Percentiles rank a stretch among this genome's conserved stretches.
Conservation (phyloP, 2,797 vertebrate species). For the Rhinatrema bivittatum region DNA sequence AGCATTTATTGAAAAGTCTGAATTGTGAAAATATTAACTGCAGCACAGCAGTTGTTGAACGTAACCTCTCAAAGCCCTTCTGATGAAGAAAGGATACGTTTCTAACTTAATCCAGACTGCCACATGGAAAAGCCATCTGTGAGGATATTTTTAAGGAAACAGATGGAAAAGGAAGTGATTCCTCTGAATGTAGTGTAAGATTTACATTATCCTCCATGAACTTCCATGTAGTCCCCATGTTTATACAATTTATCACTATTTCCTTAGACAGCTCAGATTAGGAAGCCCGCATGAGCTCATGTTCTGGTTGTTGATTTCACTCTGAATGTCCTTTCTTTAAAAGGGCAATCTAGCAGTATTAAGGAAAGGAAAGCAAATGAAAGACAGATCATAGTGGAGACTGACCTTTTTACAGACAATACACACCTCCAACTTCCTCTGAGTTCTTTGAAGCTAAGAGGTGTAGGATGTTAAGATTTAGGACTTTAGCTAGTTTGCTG, state of each 20-base stretch:
- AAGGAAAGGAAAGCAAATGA: conserved; percentile 20
- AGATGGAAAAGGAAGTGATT: conserved; percentile 64
- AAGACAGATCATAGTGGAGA: conserved; percentile 4
- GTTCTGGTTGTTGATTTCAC: conserved; percentile 37
- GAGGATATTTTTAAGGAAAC: conserved; percentile 60
- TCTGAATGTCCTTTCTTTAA: conserved; percentile 36
- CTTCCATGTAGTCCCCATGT: conserved; percentile 56
- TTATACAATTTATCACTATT: conserved; percentile 63
- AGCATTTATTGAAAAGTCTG: conserved; percentile 1
- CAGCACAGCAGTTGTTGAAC: conserved; percentile 11
- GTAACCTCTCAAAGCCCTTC: conserved; percentile 18
- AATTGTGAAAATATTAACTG: conserved; percentile 8
- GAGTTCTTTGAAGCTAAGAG: no score
- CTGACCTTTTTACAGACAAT: no score
- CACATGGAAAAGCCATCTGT: conserved; percentile 62
- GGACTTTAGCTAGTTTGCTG: no score
- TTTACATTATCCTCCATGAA: conserved; percentile 68
- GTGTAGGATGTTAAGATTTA: no score
- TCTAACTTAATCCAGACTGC: conserved; percentile 51
- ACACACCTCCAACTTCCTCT: no score
- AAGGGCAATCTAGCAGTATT: conserved; percentile 34
- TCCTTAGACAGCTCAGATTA: conserved; percentile 58
- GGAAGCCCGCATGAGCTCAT: conserved; percentile 49
- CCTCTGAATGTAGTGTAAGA: conserved; percentile 54
- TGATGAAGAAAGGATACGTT: conserved; percentile 39